Evolutionary conservation across 2,113 vertebrate genomes (phyloP).

Genomic region (Crotalus horridus): DNA sequence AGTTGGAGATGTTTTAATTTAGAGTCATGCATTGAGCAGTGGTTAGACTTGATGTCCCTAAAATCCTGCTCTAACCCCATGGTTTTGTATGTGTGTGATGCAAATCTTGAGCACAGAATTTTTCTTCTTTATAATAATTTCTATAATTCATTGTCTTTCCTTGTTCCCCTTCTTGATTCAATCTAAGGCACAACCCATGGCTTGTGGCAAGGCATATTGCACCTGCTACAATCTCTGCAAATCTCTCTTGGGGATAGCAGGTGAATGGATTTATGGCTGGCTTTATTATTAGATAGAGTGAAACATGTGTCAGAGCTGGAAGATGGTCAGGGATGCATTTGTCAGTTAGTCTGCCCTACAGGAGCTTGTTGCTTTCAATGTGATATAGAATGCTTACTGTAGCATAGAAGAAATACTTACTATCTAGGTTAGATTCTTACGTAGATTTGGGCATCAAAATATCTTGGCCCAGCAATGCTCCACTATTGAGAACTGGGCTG

Average conservation of each 20-base stretch:
- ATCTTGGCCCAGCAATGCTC: neutral
- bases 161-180: neutral
- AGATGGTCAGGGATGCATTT: neutral
- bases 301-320: neutral
- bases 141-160: neutral
- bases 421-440: neutral
- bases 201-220: neutral
- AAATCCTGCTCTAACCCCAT: neutral
- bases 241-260: neutral
- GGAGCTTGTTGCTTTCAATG: neutral
- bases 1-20: neutral
- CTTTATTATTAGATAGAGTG: neutral
- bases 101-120: neutral
- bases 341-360: neutral
- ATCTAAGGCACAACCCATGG: neutral
- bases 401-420: neutral
- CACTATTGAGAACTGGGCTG: neutral
- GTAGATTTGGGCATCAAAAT: neutral
- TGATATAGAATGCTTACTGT: neutral
- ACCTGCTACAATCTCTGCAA: neutral
- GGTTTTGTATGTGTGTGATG: neutral
- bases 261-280: neutral
- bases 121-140: neutral
- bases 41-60: neutral
- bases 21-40: neutral